Base-by-base conservation (phyloP, 2,797 vertebrate species). In the Gymnothorax reevesii region DNA sequence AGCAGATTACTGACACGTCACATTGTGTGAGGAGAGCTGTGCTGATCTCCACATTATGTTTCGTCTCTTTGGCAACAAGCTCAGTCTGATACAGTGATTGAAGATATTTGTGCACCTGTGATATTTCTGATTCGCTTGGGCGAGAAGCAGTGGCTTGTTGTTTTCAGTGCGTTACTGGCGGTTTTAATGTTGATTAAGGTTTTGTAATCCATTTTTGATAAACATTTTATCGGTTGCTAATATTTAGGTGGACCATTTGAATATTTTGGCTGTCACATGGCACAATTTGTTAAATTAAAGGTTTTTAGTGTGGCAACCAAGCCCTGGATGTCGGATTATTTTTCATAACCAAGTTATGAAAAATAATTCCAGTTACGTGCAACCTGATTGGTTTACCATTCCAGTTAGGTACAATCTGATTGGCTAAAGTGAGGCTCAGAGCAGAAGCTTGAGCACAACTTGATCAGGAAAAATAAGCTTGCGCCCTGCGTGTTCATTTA, bases 1-100 rank as follows among this genome's bases (percentile, higher is more conserved):
- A 13, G 20, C 89, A 86, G 88, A 93, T 93, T 82, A 88, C 89
- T 90, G 91, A 87, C 90, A 90, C 83, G 77, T 90, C 5, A 22
- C 60, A 20, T 5, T 64, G 87, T 91, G 91, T 87, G 89, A 85
- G 87, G 83, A 20, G 49, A 20, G 22, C 60, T 42, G 62, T 49
- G 73, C 20, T 10, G 54, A 8, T 7, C 52, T 57, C 59, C 62
- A 15, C 73, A 27, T 33, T 57, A 54, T 59, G 49, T 86, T 57
- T 22, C 89, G 90, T 89, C 59, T 87, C 92, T 87, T 84, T 33
- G 13, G 20, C 8, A 20, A 2, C 42, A 2, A 15, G 17, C 5
- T 20, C 52, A 79, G 75, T 20, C 75, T 22, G 42, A 13, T 52
- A 79, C 33, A 42, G 33, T 42, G 33, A 42, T 2, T 42, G 33